Conservation (phyloP, 2,797 vertebrate genomes). For the Sylvilagus floridanus region DNA sequence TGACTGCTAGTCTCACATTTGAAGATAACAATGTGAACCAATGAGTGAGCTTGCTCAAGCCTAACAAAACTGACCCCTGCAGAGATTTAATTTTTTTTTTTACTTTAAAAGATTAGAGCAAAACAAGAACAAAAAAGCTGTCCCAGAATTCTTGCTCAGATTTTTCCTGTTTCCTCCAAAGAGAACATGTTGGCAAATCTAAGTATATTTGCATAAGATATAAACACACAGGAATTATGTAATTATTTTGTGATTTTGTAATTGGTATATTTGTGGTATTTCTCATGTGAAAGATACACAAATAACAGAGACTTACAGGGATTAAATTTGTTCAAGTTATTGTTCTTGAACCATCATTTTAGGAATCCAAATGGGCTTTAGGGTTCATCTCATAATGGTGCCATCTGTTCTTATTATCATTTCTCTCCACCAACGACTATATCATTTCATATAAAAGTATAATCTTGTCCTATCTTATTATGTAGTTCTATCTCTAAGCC, state of each 20-base stretch:
- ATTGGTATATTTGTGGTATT: not conserved
- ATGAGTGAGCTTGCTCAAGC: not conserved
- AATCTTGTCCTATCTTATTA: constrained; percentile 61
- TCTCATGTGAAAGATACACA: not conserved
- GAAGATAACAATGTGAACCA: not conserved
- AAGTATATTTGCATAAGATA: constrained; percentile 48
- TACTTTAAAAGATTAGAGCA: not conserved
- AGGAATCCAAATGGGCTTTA: constrained; percentile 58
- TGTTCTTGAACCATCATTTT: constrained; percentile 64
- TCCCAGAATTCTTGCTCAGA: not conserved
- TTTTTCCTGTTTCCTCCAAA: constrained; percentile 2
- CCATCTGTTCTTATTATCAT: constrained; percentile 50
- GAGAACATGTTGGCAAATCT: not conserved
- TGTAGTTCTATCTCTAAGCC: constrained; percentile 71
- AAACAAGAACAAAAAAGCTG: not conserved
- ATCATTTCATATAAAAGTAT: constrained; percentile 49
- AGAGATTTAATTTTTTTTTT: not conserved
- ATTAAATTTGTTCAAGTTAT: constrained; percentile 56
- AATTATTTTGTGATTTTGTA: constrained; percentile 35
- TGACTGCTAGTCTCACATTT: not conserved
- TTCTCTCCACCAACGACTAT: constrained; percentile 63
- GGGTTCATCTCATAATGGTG: constrained; percentile 63
- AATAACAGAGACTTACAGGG: not conserved
- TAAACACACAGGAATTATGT: not conserved
- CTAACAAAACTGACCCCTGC: not conserved